phyloP scores from a whole-genome alignment of 2,797 vertebrate species.

The Aulostomus chinensis region DNA sequence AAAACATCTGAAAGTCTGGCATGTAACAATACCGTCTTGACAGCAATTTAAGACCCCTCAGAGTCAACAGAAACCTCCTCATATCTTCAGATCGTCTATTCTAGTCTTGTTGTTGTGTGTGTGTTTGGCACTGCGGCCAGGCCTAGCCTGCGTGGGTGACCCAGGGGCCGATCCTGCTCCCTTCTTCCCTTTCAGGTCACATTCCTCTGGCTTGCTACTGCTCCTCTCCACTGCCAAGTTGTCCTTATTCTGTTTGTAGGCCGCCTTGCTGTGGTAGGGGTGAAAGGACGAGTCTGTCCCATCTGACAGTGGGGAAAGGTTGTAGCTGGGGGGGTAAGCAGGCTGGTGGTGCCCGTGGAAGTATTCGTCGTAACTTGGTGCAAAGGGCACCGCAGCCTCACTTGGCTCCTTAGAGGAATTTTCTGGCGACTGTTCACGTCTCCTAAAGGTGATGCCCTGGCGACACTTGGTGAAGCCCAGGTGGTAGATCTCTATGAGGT shows the following conservation, averaged over 20 bases:
- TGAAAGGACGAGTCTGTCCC: slow-evolving; percentile 71
- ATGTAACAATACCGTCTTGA: slow-evolving; percentile 33
- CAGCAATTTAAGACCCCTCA: slow-evolving; percentile 62
- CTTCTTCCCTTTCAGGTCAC: slow-evolving; percentile 72
- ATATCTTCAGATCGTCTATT: slow-evolving; percentile 84
- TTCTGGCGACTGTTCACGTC: accelerated
- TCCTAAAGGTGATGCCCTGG: slow-evolving; percentile 65
- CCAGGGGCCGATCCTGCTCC: slow-evolving; percentile 66
- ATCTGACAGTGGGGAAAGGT: slow-evolving; percentile 61
- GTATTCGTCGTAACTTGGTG: slow-evolving; percentile 70
- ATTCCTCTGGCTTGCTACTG: slow-evolving; percentile 75
- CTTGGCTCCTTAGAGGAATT: slow-evolving; percentile 41
- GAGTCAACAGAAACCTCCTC: slow-evolving; percentile 67
- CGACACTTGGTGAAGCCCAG: slow-evolving; percentile 85
- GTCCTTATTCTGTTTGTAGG: slow-evolving; percentile 82
- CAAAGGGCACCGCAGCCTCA: slow-evolving; percentile 50
- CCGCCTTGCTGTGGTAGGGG: slow-evolving; percentile 71
- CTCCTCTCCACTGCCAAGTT: slow-evolving; percentile 81
- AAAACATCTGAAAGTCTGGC: background rate
- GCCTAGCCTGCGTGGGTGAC: slow-evolving; percentile 68
- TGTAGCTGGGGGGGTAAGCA: slow-evolving; percentile 68
- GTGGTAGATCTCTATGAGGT: slow-evolving; percentile 87
- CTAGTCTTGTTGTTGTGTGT: slow-evolving; percentile 82
- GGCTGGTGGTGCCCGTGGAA: slow-evolving; percentile 62
- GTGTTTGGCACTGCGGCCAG: slow-evolving; percentile 69